These are phyloP conservation scores for Dromius quadrimaculatus DNA, from an alignment of 2,888 invertebrate species.

Conservation along the genomic window DNA sequence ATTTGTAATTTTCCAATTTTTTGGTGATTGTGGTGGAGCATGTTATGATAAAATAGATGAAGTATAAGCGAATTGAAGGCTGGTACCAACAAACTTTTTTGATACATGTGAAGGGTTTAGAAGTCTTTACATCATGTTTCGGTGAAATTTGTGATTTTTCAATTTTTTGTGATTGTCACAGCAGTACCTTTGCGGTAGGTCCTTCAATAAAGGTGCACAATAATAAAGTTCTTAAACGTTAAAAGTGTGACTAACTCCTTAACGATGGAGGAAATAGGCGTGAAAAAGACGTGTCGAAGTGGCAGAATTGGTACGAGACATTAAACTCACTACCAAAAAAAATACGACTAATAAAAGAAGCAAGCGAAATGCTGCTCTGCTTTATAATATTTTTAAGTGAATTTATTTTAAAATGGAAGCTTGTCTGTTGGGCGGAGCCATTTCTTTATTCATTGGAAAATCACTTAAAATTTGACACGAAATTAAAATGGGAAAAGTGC, in stretches of 20 bases:
- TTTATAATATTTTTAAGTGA: constrained; percentile 12
- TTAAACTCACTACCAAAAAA: not conserved
- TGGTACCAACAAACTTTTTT: too few species aligned
- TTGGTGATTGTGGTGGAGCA: too few species aligned
- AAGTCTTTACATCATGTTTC: too few species aligned
- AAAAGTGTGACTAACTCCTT: constrained; percentile 10
- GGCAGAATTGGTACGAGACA: constrained; percentile 9
- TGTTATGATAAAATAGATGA: too few species aligned
- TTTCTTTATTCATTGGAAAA: constrained; percentile 39
- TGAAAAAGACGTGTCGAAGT: constrained; percentile 11
- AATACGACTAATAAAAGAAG: not conserved
- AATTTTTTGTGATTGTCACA: too few species aligned
- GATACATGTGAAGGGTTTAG: too few species aligned
- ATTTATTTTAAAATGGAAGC: constrained; percentile 23
- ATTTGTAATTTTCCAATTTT: too few species aligned
- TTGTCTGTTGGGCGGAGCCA: not conserved
- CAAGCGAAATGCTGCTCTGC: constrained; percentile 19
- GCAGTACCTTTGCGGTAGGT: too few species aligned
- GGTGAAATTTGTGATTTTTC: too few species aligned
- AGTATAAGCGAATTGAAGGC: too few species aligned
- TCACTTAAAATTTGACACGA: constrained; percentile 40
- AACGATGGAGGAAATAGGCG: constrained; percentile 7
- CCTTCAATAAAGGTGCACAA: too few species aligned
- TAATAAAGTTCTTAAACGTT: constrained; percentile 2
- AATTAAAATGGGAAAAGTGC: constrained; percentile 39